Conservation (phyloP, 92 coral and sea anemone genomes). For the Epizoanthus illoricatus region DNA sequence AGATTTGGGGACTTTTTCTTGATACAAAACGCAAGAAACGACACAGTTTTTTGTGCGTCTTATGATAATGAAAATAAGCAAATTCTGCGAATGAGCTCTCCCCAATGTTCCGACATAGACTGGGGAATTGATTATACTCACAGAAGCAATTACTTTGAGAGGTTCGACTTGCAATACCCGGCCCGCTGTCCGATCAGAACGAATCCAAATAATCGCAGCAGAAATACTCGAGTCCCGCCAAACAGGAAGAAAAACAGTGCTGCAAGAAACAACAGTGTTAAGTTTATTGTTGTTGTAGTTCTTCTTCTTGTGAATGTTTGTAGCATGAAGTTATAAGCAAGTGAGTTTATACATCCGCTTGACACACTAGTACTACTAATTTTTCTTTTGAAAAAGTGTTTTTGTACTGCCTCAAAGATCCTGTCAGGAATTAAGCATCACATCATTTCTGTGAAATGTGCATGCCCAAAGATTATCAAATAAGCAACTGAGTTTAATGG, state of each 20-base stretch:
- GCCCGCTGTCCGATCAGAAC: slow-evolving; percentile 57
- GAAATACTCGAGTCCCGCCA: slow-evolving; percentile 19
- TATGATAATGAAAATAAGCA: slow-evolving; percentile 59
- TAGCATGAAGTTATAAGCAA: neutral
- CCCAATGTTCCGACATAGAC: slow-evolving; percentile 81
- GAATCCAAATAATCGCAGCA: neutral
- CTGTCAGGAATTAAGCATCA: too few species aligned
- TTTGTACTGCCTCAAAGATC: too few species aligned
- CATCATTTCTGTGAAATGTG: too few species aligned
- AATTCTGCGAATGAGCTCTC: slow-evolving; percentile 55
- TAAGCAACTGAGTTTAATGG: too few species aligned
- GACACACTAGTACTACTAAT: too few species aligned
- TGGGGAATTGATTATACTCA: slow-evolving; percentile 57
- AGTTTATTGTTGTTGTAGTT: neutral
- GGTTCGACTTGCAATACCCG: slow-evolving; percentile 54
- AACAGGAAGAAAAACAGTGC: neutral
- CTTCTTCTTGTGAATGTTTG: neutral
- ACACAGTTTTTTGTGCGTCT: slow-evolving; percentile 57
- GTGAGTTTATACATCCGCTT: too few species aligned
- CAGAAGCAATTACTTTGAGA: slow-evolving; percentile 50
- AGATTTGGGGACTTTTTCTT: slow-evolving; percentile 67
- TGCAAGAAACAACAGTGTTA: neutral
- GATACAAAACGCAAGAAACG: slow-evolving; percentile 46
- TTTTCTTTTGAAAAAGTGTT: too few species aligned
- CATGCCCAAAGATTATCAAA: too few species aligned